Evolutionary conservation across 2,113 vertebrate genomes (phyloP).

Genomic region (Ochotona curzoniae): DNA sequence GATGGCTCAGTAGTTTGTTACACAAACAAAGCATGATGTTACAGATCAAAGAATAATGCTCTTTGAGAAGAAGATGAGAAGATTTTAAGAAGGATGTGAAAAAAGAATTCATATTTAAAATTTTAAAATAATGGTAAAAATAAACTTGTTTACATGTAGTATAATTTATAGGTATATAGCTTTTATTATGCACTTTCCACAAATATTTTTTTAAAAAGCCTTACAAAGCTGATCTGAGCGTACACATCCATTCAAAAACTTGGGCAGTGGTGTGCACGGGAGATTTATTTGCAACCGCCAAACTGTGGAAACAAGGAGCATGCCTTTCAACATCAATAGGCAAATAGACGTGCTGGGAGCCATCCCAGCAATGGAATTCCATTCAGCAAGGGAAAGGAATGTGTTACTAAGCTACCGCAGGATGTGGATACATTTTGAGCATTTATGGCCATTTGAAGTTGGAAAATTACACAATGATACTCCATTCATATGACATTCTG

Average conservation of each 20-base stretch:
- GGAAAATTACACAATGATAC: not conserved
- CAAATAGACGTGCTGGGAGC: not conserved
- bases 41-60: not conserved
- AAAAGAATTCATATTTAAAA: no score
- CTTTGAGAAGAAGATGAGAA: no score
- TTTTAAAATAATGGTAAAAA: no score
- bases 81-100: no score
- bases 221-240: not conserved
- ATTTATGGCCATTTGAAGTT: not conserved
- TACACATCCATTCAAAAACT: not conserved
- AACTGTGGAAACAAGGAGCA: not conserved
- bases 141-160: no score
- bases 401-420: not conserved
- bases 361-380: not conserved
- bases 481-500: not conserved
- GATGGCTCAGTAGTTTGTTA: not conserved
- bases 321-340: not conserved
- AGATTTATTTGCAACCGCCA: not conserved
- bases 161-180: no score
- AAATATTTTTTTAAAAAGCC: no score
- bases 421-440: not conserved
- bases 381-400: not conserved
- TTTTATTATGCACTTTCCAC: no score
- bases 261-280: not conserved
- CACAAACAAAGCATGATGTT: not conserved